Evolutionary conservation across 2,888 invertebrate species (phyloP), one percentile per base, ranked within the genome.

Genomic region (Asteroscopus sphinx): DNA sequence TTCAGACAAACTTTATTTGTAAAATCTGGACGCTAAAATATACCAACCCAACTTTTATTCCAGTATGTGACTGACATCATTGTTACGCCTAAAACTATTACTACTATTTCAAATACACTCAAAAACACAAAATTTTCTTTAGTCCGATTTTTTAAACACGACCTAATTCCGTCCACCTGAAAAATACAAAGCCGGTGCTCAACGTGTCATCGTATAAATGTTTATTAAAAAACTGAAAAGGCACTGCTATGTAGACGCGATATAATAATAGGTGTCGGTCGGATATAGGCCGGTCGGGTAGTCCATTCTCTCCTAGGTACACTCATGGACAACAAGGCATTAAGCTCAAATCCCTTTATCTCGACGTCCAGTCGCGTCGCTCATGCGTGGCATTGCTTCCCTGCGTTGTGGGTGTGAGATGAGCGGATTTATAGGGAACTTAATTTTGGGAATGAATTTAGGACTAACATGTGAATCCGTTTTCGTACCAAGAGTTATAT

Each of bases 311-410:
- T 49, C 40, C 49, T 62, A 57, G 57, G 63, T 57, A 58, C 56
- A 54, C 60, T 62, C 52, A 44, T 66, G 73, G 71, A 72, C 79
- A 79, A 77, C 80, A 77, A 56, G 75, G 83, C 59, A 82, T 83
- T 83, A 81, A 77, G 77, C 63, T 63, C 63, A 80, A 84, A 83
- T 83, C 83, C 83, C 64, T 81, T 84, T 85, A 85, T 85, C 85
- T 79, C 70, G 44, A 32, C 58, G 76, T 68, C 71, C 85, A 83
- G 83, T 61, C 79, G 71, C 73, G 65, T 52, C 78, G 54, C 63
- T 77, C 77, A 77, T 75, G 83, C 83, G 81, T 79, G 81, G 71
- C 79, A 81, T 80, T 81, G 80, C 80, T 62, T 59, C 68, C 57
- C 55, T 51, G 49, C 39, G 61, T 56, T 73, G 68, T 17, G 64